Evolutionary conservation across 64 coral and sea anemone genomes (phyloP).

Genomic region (Stichodactyla mertensii): DNA sequence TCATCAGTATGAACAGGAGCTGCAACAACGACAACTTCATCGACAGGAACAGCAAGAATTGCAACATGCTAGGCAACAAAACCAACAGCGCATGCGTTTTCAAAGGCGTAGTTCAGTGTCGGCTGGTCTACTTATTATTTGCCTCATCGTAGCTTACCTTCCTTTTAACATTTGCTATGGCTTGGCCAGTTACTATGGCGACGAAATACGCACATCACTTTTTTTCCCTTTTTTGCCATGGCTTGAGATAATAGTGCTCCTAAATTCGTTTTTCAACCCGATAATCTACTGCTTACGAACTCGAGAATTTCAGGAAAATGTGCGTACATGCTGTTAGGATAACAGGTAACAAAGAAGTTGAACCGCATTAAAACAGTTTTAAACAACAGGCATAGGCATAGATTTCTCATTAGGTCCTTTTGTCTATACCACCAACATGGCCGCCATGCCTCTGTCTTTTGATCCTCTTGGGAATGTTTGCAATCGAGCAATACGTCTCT

Average conservation of each 20-base stretch:
- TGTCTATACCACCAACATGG: no score
- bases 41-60: neutral
- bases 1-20: no score
- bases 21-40: no score
- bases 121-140: neutral
- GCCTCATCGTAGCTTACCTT: neutral
- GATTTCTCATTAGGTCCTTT: no score
- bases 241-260: neutral
- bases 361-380: no score
- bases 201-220: neutral
- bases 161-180: neutral
- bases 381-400: no score
- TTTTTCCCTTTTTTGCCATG: neutral
- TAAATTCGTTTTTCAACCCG: neutral
- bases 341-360: no score
- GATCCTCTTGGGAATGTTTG: no score
- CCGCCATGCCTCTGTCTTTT: no score
- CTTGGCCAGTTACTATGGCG: neutral
- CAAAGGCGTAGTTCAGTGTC: neutral
- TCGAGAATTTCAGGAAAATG: neutral
- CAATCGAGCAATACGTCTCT: no score
- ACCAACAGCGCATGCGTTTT: neutral
- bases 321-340: neutral
- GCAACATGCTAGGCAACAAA: neutral
- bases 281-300: neutral